Evolutionary conservation across 2,888 invertebrate species (phyloP), one percentile per base, ranked within the genome.

Genomic region (Yponomeuta evonymella): DNA sequence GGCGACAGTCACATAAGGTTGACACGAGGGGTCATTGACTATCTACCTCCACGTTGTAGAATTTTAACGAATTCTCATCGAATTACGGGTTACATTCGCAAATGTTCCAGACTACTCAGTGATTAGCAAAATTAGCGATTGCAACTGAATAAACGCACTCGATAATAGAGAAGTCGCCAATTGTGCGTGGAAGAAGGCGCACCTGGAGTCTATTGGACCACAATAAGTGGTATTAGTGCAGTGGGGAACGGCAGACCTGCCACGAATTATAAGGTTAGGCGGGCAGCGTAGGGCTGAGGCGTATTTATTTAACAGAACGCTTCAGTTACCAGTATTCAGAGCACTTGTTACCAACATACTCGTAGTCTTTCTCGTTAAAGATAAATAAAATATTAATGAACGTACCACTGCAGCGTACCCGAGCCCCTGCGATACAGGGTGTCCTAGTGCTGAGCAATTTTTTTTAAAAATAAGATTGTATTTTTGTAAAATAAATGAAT

Each of bases 181-280:
- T 15, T 58, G 51, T 58, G 51, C 51, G 51, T 58, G 51, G 51
- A 15, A 58, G 62, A 62, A 2, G 30, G 30, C 11, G 12, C 33
- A 29, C 11, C 11, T 65, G 29, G 29, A 29, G 65, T 30, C 29
- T 29, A 65, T 65, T 30, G 65, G 51, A 58, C 51, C 51, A 58
- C 51, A 58, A 58, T 58, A 77, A 75, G 75, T 76, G 76, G 79
- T 75, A 77, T 77, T 79, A 79, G 76, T 73, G 75, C 73, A 73
- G 74, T 72, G 74, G 75, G 78, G 72, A 73, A 73, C 71, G 69
- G 72, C 70, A 71, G 70, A 73, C 79, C 76, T 81, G 86, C 88
- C 87, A 88, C 86, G 88, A 87, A 80, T 78, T 74, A 72, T 71
- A 74, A 77, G 75, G 78, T 78, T 77, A 75, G 15, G 15, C 15